Evolutionary conservation across 2,113 vertebrate species (phyloP), one percentile per base, ranked within the genome.

Genomic region (Illadopsis cleaveri): DNA sequence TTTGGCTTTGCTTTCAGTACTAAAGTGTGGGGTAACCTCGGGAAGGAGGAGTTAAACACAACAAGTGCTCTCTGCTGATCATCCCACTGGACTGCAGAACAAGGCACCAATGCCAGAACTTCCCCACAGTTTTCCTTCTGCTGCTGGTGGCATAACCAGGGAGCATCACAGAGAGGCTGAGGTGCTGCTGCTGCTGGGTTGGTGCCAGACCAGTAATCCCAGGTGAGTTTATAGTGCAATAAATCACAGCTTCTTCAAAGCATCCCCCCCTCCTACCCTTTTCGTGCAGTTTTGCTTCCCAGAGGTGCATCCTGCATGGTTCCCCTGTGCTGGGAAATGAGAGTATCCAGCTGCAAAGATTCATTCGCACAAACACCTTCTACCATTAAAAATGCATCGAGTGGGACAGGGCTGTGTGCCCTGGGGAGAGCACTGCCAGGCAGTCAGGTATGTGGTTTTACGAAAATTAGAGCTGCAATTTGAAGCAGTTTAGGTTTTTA

Each of bases 401-500:
- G 44, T 31, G 50, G 60, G 54, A 31, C 27, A 64, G 85, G 51
- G 73, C 42, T n/a, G 33, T 44, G 42, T 76, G 85, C 64, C 75
- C 60, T 5, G 44, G 58, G 79, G 50, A 73, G 5, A 51, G 15
- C 30, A 2, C 42, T 77, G 35, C 62, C 64, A 66, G 58, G 38
- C 60, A 56, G 30, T 7, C 69, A 37, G 64, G 72, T 15, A 3
- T 22, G 44, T n/a, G 75, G 15, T 47, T 92, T 69, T 19, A 66
- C 42, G 27, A 89, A 94, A 93, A 82, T 66, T 4, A 54, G 33
- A 47, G 47, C 61, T 89, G 56, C 88, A 83, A 66, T 68, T 56
- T 16, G 45, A 82, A 94, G 62, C 54, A 27, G 9, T 61, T 89
- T 28, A 37, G 65, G 28, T 33, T 88, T 91, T 78, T 85, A 14